Conservation (phyloP, 2,113 vertebrate species). For the Hyperoodon ampullatus region DNA sequence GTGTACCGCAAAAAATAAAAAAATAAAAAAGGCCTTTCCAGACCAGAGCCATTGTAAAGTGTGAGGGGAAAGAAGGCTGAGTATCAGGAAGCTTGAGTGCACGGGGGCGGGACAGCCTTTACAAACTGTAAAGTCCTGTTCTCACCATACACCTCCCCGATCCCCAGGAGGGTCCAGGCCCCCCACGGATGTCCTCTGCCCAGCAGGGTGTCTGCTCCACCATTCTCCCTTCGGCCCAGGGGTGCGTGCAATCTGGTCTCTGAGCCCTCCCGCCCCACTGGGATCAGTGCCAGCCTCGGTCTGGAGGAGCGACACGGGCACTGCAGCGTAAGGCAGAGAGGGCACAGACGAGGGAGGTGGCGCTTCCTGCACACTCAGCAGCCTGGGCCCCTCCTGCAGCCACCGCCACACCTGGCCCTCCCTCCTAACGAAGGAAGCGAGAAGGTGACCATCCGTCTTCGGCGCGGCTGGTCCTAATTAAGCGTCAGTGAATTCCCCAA, state of each 20-base stretch:
- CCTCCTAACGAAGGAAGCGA: constrained; percentile 77
- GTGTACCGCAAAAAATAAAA: too few species aligned
- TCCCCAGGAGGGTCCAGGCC: fast-evolving
- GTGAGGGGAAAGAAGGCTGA: too few species aligned
- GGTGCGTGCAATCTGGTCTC: fast-evolving
- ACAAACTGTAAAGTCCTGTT: fast-evolving
- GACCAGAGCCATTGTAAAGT: fast-evolving
- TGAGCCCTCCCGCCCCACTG: fast-evolving
- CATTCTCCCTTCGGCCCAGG: neutral
- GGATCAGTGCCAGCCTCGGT: neutral
- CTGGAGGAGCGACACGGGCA: neutral
- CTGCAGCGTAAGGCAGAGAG: fast-evolving
- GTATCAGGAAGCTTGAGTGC: fast-evolving
- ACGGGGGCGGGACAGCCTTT: fast-evolving
- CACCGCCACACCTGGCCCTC: neutral
- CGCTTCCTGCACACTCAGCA: constrained; percentile 74
- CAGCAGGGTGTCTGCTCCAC: fast-evolving
- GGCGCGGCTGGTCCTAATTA: constrained; percentile 83
- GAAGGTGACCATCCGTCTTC: constrained; percentile 79
- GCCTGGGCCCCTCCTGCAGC: neutral
- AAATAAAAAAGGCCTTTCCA: neutral
- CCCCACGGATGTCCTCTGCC: too few species aligned
- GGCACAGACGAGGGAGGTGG: fast-evolving
- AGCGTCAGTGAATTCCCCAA: constrained; percentile 82
- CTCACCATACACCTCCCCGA: neutral